Percentiles rank a stretch among this genome's conserved stretches.
phyloP scores from a whole-genome alignment of 2,888 invertebrate genomes.

The Hoplodrina blanda region DNA sequence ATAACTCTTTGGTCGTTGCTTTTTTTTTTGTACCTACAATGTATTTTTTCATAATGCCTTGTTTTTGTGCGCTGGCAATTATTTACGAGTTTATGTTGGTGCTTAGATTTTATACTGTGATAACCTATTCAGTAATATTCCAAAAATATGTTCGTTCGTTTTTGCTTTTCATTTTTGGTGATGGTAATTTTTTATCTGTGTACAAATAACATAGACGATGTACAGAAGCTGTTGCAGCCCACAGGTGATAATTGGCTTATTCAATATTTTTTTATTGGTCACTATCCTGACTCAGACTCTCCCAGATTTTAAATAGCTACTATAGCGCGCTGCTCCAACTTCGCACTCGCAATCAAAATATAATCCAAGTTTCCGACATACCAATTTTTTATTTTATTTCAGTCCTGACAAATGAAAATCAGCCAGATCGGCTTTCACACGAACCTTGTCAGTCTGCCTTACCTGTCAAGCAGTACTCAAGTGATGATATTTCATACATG shows the following conservation, averaged over 20 bases:
- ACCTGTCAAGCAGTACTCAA: too few species aligned
- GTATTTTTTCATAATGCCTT: slow-evolving; percentile 58
- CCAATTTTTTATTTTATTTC: too few species aligned
- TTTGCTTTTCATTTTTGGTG: slow-evolving; percentile 18
- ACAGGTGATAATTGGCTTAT: not conserved
- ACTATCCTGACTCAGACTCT: not conserved
- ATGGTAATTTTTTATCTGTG: not conserved
- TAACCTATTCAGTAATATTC: slow-evolving; percentile 48
- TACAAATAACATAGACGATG: not conserved
- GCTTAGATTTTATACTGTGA: slow-evolving; percentile 53
- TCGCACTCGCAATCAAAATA: too few species aligned
- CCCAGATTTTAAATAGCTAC: too few species aligned
- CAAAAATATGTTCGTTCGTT: slow-evolving; percentile 33
- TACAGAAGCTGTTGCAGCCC: too few species aligned
- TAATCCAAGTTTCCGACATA: too few species aligned
- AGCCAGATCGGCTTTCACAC: too few species aligned
- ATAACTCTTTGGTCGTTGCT: slow-evolving; percentile 74
- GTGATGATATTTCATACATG: too few species aligned
- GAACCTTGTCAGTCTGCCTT: too few species aligned
- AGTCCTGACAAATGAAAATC: too few species aligned
- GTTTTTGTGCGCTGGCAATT: slow-evolving; percentile 59
- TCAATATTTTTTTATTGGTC: not conserved
- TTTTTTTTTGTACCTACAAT: slow-evolving; percentile 61
- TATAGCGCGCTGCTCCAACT: too few species aligned
- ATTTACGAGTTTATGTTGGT: slow-evolving; percentile 54